Percentiles rank a stretch among this genome's conserved stretches.
Evolutionary conservation across 2,797 vertebrate species (phyloP).

Genomic region (Tragopan temminckii): DNA sequence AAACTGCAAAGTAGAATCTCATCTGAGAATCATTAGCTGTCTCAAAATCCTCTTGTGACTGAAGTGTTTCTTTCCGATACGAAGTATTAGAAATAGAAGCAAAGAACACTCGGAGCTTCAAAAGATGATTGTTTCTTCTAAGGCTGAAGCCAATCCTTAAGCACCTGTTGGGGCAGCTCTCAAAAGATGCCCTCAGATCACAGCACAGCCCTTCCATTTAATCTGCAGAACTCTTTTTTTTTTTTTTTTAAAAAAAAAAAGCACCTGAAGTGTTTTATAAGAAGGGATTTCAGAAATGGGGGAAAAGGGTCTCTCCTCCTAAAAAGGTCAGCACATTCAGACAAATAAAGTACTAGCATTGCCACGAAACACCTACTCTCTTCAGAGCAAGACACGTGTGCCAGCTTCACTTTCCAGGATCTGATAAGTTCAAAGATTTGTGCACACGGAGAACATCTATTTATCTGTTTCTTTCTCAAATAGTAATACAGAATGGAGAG

Average conservation of each 20-base stretch:
- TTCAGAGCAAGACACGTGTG: background rate
- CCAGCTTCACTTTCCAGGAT: constrained; percentile 10
- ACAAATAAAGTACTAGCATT: background rate
- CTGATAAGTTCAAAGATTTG: constrained; percentile 49
- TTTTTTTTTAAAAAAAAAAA: background rate
- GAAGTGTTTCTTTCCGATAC: background rate
- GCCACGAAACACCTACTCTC: background rate
- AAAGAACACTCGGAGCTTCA: constrained; percentile 39
- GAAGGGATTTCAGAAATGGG: background rate
- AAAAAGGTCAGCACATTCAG: background rate
- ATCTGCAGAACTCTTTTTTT: background rate
- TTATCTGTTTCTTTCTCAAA: constrained; percentile 44
- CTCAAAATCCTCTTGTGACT: background rate
- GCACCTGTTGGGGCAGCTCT: constrained; percentile 35
- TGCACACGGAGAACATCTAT: constrained; percentile 8
- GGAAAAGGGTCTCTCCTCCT: background rate
- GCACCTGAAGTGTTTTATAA: background rate
- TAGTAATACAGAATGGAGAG: background rate
- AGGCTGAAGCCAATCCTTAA: background rate
- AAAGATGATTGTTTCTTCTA: background rate
- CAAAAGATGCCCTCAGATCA: constrained; percentile 51
- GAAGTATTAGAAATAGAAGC: background rate
- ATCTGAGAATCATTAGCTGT: background rate
- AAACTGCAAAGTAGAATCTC: constrained; percentile 39
- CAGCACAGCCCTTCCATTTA: constrained; percentile 42